Evolutionary conservation across 1,140 invertebrate genomes (phyloP).

Genomic region (Acromyrmex echinatior): DNA sequence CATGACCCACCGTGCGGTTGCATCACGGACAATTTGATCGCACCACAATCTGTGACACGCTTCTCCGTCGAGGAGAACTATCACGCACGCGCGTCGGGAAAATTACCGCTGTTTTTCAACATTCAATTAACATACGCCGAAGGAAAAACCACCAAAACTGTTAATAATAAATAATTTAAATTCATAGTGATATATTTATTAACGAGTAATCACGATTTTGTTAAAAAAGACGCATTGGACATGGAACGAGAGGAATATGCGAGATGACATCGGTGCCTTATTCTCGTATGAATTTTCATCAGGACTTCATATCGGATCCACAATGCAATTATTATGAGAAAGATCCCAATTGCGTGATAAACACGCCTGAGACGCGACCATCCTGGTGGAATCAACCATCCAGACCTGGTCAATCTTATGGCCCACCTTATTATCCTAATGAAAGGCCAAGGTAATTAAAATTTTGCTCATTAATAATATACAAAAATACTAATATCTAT

Average conservation of each 20-base stretch:
- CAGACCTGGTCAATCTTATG: constrained; percentile 30
- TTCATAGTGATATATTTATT: neutral
- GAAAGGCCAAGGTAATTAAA: constrained; percentile 62
- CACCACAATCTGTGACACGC: constrained; percentile 64
- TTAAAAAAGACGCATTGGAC: constrained; percentile 82
- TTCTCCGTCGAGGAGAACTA: constrained; percentile 61
- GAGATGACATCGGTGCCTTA: constrained; percentile 91
- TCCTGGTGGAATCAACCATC: constrained; percentile 46
- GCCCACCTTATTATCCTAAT: constrained; percentile 11
- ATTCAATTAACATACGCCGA: constrained; percentile 21
- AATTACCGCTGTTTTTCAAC: constrained; percentile 19
- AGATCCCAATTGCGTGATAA: constrained; percentile 87
- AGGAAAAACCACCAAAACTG: neutral
- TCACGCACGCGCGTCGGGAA: constrained; percentile 43
- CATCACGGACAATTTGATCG: constrained; percentile 71
- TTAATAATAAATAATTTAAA: constrained; percentile 24
- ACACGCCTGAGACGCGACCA: neutral
- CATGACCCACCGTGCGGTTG: constrained; percentile 70
- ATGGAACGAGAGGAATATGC: constrained; percentile 89
- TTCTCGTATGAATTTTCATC: constrained; percentile 88
- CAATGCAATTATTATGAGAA: constrained; percentile 93
- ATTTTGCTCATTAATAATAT: constrained; percentile 40
- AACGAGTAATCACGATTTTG: neutral
- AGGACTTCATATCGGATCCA: constrained; percentile 89
- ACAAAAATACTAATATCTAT: constrained; percentile 16